phyloP scores from a whole-genome alignment of 2,797 vertebrate species.

The Tiaroga cobitis region DNA sequence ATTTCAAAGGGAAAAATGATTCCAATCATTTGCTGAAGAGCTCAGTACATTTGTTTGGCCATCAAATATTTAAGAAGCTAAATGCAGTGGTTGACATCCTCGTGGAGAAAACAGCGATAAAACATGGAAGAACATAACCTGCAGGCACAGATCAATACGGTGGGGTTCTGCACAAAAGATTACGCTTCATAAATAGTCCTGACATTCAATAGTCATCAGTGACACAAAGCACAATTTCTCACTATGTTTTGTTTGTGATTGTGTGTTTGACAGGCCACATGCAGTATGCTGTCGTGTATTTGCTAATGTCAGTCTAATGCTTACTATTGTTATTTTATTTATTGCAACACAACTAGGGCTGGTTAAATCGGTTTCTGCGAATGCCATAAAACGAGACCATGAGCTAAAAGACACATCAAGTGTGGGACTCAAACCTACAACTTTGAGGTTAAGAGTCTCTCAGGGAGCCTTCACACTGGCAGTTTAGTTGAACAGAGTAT shows the following conservation, averaged over 20 bases:
- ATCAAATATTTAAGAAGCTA: slow-evolving; percentile 45
- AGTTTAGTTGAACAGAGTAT: background rate
- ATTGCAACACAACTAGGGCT: background rate
- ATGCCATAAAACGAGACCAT: slow-evolving; percentile 2
- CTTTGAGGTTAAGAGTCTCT: background rate
- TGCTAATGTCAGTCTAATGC: slow-evolving; percentile 4
- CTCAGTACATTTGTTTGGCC: slow-evolving; percentile 31
- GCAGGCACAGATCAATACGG: slow-evolving; percentile 26
- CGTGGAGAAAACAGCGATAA: slow-evolving; percentile 15
- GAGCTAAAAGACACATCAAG: background rate
- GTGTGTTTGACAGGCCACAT: background rate
- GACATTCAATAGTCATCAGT: slow-evolving; percentile 23
- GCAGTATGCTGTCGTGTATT: background rate
- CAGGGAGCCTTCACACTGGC: background rate
- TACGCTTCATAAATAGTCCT: slow-evolving; percentile 4
- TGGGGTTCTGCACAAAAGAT: slow-evolving; percentile 11
- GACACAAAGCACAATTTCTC: background rate
- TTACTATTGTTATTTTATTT: background rate
- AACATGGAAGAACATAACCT: slow-evolving; percentile 14
- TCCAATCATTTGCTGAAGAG: slow-evolving; percentile 13
- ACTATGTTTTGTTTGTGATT: background rate
- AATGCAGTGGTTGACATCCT: slow-evolving; percentile 33
- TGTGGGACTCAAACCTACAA: too few relatives aligned
- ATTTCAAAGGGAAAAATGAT: slow-evolving; percentile 32
- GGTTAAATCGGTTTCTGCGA: background rate